Base-by-base conservation (phyloP, 2,113 vertebrate genomes). In the Urocynchramus pylzowi region DNA sequence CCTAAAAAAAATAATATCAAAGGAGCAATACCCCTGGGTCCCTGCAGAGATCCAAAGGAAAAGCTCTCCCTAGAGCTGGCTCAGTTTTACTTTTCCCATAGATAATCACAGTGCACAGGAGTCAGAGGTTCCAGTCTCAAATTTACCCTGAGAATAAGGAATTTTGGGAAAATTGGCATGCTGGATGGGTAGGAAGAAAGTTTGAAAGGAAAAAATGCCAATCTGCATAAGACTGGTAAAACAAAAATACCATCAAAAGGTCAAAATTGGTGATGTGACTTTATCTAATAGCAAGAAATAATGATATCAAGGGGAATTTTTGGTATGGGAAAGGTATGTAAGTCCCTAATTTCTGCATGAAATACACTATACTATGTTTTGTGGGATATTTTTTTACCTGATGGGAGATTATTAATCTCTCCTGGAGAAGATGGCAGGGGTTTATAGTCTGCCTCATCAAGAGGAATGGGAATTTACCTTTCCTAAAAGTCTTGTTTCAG, bases 31-130 rank as follows among this genome's bases (percentile, higher is more conserved):
- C 68, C 81, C 74, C 69, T 87, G 81, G 90, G 96, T 96, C 95
- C 95, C 91, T 14, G 93, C 85, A 95, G 83, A 95, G 93, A 97
- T 96, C 93, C 95, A 96, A 95, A 97, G 96, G 68, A 94, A 97
- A 96, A 95, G 10, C 83, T 95, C 91, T 96, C 94, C 91, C 92
- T 88, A 73, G 96, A 97, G 96, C 96, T 94, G 93, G 71, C 54
- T 97, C 63, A 12, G 69, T 93, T 98, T 97, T 97, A 97, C 87
- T 98, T 98, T 98, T 98, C 97, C 95, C 96, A 97, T 95, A 97
- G 97, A 97, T 97, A 94, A 92, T 78, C 86, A 54, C 56, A 90
- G 75, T 61, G 45, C 70, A 87, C 64, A 93, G 75, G 63, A 96
- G 83, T 95, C 94, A 95, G 95, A 89, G 15, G 67, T 87, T 90